Evolutionary conservation across 1,140 invertebrate species (phyloP).

Genomic region (Chelonus insularis): DNA sequence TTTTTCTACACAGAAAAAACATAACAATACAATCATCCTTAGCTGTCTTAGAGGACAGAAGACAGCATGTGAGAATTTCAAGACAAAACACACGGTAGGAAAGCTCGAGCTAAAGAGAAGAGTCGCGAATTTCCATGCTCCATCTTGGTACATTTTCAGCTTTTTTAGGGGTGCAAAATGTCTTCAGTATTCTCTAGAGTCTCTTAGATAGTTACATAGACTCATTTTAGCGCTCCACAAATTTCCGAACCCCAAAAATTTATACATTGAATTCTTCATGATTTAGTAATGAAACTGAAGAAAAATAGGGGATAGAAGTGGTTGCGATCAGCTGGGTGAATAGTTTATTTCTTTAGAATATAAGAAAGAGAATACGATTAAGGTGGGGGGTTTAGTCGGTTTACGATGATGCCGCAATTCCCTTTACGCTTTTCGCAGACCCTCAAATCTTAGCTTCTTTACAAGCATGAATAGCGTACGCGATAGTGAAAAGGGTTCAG

Average conservation of each 20-base stretch:
- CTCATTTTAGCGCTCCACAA: neutral
- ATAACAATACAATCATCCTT: neutral
- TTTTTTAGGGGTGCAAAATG: too few species aligned
- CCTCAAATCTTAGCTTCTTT: slow-evolving; percentile 48
- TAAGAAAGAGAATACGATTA: neutral
- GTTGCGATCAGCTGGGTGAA: slow-evolving; percentile 5
- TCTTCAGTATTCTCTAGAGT: too few species aligned
- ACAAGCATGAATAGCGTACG: slow-evolving; percentile 17
- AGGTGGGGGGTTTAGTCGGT: slow-evolving; percentile 27
- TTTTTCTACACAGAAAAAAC: too few species aligned
- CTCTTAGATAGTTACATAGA: too few species aligned
- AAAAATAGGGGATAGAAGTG: slow-evolving; percentile 2
- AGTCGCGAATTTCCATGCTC: slow-evolving; percentile 21
- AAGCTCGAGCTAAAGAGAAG: slow-evolving; percentile 30
- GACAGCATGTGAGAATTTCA: too few species aligned
- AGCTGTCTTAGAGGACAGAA: too few species aligned
- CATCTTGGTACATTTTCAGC: too few species aligned
- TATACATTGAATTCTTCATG: neutral
- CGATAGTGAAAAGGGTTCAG: slow-evolving; percentile 17
- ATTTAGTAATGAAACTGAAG: slow-evolving; percentile 5
- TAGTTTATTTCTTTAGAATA: neutral
- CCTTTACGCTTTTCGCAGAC: slow-evolving; percentile 37
- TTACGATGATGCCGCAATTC: slow-evolving; percentile 45
- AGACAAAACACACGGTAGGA: slow-evolving; percentile 18
- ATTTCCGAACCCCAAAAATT: neutral